phyloP scores from a whole-genome alignment of 2,888 invertebrate species.

The Arrhopalites spinosus region DNA sequence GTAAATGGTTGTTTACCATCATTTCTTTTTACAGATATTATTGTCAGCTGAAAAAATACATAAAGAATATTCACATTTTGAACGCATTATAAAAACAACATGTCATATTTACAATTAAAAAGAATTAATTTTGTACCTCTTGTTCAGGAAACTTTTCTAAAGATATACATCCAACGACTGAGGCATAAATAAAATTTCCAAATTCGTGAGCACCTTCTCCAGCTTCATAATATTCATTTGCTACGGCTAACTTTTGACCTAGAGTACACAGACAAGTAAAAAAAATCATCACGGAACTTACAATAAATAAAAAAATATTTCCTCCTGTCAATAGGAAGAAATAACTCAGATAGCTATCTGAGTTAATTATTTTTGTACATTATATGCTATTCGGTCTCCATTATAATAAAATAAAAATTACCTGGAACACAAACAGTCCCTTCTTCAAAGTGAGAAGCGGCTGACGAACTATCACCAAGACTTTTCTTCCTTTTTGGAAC shows the following conservation, averaged over 20 bases:
- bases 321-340: too few relatives aligned
- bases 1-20: conserved; percentile 48
- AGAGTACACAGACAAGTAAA: too few relatives aligned
- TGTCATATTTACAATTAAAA: too few relatives aligned
- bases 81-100: too few relatives aligned
- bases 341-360: too few relatives aligned
- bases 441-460: background rate
- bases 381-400: too few relatives aligned
- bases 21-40: conserved; percentile 46
- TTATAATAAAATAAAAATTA: background rate
- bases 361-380: too few relatives aligned
- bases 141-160: conserved; percentile 51
- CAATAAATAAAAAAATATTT: background rate
- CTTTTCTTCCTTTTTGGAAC: conserved; percentile 21
- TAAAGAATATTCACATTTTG: background rate
- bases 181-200: conserved; percentile 49
- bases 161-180: conserved; percentile 44
- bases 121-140: conserved; percentile 42
- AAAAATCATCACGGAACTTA: background rate
- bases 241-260: conserved; percentile 50
- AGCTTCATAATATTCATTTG: conserved; percentile 54
- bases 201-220: conserved; percentile 54
- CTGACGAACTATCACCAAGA: background rate
- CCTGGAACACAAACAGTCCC: conserved; percentile 21
- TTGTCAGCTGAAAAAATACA: conserved; percentile 44